A percentile compares a stretch with the other conserved stretches of the same genome.
Conservation (phyloP, 2,888 invertebrate species). For the Leptinotarsa haldemani region DNA sequence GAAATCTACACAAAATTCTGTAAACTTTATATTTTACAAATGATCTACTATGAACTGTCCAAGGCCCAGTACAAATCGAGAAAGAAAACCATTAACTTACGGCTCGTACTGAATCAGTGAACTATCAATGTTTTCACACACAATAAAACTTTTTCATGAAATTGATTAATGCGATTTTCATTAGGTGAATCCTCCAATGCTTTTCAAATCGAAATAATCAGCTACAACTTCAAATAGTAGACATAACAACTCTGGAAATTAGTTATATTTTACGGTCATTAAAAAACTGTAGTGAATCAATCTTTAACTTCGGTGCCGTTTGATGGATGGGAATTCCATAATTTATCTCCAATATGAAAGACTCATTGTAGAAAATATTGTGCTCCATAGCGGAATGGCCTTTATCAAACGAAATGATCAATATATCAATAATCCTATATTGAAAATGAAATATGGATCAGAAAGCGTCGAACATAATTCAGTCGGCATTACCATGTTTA, state of each 20-base stretch:
- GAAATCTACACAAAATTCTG: too few relatives aligned
- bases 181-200: too few relatives aligned
- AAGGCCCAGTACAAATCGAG: too few relatives aligned
- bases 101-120: too few relatives aligned
- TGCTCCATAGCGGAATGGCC: background rate
- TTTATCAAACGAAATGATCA: slow-evolving; percentile 13
- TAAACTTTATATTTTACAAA: too few relatives aligned
- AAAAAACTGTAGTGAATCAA: slow-evolving; percentile 5
- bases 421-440: slow-evolving; percentile 12
- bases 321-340: slow-evolving; percentile 3
- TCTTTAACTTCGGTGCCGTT: slow-evolving; percentile 5
- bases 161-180: too few relatives aligned
- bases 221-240: slow-evolving; percentile 1
- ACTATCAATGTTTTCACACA: too few relatives aligned
- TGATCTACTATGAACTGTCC: too few relatives aligned
- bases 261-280: slow-evolving; percentile 1
- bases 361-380: slow-evolving; percentile 1
- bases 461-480: slow-evolving; percentile 3
- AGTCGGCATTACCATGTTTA: slow-evolving; percentile 2
- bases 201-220: background rate
- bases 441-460: slow-evolving; percentile 12
- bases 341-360: slow-evolving; percentile 13
- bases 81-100: too few relatives aligned
- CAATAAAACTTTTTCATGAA: too few relatives aligned
- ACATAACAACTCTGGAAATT: background rate